Evolutionary conservation across 37 sponge, comb jelly and placozoan species (phyloP), one percentile per base, ranked within the genome.

Genomic region (Bolinopsis microptera): DNA sequence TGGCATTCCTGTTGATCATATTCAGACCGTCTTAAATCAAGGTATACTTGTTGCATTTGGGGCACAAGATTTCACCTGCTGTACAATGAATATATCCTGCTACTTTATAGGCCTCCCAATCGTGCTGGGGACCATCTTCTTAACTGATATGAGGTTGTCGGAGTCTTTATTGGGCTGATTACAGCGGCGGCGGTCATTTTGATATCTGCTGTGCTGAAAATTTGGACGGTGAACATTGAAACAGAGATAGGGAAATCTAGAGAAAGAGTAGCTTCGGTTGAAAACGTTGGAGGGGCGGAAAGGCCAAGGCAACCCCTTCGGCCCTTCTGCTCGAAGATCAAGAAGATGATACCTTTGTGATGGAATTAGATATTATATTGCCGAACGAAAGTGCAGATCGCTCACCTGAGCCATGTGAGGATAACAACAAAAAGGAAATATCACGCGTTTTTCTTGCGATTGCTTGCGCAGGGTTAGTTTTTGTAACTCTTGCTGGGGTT

Each of bases 11-110:
- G 2, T 35, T 32, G 36, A 31, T 35, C 80, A 77, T 32, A 21
- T 77, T 1, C 80, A 77, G 32, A 36, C 33, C 35, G 80, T 31
- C 0, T 1, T 77, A 32, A 77, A 77, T 35, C 80, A 36, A 35
- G 80, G 80, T 16, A 77, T 77, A 5, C 18, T 77, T 1, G 33
- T 36, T 34, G 80, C 80, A 5, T 77, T 77, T 77, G 80, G 80
- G 34, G 32, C 28, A 77, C 80, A 77, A 36, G 32, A 36, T 8
- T 77, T 35, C 80, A 77, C 32, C 1, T 34, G 35, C 27, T 21
- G 9, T 31, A 32, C 80, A 34, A 32, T 34, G 36, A 35, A 21
- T 18, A 32, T 77, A 8, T 16, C 21, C 16, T 35, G 80, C 21
- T 77, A 77, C 37, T 34, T 28, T 32, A 35, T 77, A 8, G 80